Conservation (phyloP, 2,888 invertebrate genomes). For the Balanococcus diminutus region DNA sequence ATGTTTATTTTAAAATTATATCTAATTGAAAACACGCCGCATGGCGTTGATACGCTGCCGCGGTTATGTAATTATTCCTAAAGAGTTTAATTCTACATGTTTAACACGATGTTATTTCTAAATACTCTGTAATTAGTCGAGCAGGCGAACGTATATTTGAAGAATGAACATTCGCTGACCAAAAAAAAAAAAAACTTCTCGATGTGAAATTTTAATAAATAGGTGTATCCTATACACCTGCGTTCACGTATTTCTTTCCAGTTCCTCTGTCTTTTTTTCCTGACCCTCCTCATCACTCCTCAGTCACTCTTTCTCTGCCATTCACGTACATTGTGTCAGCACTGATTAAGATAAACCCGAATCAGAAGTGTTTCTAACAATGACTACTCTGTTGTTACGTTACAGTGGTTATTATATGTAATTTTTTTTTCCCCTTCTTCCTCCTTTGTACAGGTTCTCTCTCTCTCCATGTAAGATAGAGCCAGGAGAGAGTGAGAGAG, state of each 20-base stretch:
- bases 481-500: neutral
- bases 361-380: conserved; percentile 8
- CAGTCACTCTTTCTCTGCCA: neutral
- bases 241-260: neutral
- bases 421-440: conserved; percentile 16
- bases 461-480: too few relatives aligned
- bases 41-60: neutral
- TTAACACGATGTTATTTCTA: neutral
- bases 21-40: neutral
- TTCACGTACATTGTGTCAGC: neutral
- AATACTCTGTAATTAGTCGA: neutral
- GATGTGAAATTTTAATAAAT: conserved; percentile 1
- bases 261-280: neutral
- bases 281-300: neutral
- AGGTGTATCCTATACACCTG: neutral
- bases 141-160: neutral
- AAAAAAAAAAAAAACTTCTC: neutral
- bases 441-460: neutral
- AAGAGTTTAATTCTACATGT: neutral
- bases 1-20: neutral
- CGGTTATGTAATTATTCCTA: neutral
- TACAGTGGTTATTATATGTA: conserved; percentile 18
- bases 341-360: conserved; percentile 35
- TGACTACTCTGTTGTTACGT: conserved; percentile 7
- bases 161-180: neutral